Evolutionary conservation across 2,888 invertebrate genomes (phyloP), one percentile per base, ranked within the genome.

Genomic region (Acrobasis repandana): DNA sequence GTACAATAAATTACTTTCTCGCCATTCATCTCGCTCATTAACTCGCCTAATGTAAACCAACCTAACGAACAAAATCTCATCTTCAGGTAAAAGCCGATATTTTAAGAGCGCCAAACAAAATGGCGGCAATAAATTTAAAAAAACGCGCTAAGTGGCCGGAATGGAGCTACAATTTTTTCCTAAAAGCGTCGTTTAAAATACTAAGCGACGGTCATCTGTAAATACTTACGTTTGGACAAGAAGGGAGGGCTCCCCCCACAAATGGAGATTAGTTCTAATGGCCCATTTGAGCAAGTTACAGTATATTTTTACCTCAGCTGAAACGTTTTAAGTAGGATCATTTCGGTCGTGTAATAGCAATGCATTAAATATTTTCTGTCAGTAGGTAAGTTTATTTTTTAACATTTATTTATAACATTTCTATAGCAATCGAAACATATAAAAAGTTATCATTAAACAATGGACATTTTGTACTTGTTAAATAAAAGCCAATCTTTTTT

Each of bases 101-200:
- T 80, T 84, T 82, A 83, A 83, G 79, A 80, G 79, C 79, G 80
- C 75, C 73, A 77, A 83, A 82, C 79, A 77, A 76, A 73, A 72
- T 76, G 75, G 77, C 70, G 77, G 76, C 74, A 79, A 84, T 82
- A 83, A 82, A 83, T 82, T 62, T 62, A 59, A 65, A 80, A 83
- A 79, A 85, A 79, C 83, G 77, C 77, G 73, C 75, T 88, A 87
- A 84, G 84, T 82, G 87, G 77, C 73, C 77, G 78, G 84, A 87
- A 86, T 86, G 88, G 85, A 80, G 82, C 74, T 69, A 72, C 80
- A 82, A 83, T 83, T 86, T 88, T 83, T 85, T 80, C 73, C 79
- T 86, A 83, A 87, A 85, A 85, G 84, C 82, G 68, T 77, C 83
- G 77, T 83, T 83, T 84, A 82, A 79, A 86, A 72, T 79, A 75